Evolutionary conservation across 2,797 vertebrate species (phyloP).

Genomic region (Rhadinocentrus ornatus): DNA sequence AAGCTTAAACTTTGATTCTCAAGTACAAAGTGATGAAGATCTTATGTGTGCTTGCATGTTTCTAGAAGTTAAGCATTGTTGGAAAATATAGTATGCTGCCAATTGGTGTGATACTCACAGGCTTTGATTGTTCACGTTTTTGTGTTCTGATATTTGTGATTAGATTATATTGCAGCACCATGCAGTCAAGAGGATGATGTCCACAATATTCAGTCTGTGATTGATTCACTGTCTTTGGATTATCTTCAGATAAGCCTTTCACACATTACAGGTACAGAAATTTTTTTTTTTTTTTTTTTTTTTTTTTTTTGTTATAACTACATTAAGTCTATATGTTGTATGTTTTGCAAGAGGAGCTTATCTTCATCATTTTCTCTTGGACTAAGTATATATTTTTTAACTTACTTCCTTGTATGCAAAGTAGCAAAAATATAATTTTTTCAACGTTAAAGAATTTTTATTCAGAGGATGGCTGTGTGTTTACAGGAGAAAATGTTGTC

Average conservation of each 20-base stretch:
- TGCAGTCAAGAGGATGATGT: constrained; percentile 89
- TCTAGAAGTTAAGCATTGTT: not conserved
- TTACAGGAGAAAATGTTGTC: constrained; percentile 93
- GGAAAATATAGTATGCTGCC: not conserved
- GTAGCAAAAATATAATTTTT: not conserved
- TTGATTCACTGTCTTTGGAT: constrained; percentile 96
- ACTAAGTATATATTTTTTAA: not conserved
- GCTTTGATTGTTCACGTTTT: not conserved
- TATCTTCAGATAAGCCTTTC: constrained; percentile 98
- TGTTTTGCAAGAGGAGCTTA: no score
- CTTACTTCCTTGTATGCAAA: not conserved
- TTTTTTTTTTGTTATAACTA: not conserved
- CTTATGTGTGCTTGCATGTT: constrained; percentile 5
- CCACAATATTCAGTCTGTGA: constrained; percentile 94
- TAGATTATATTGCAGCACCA: constrained; percentile 88
- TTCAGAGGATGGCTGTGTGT: constrained; percentile 18
- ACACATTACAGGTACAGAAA: constrained; percentile 90
- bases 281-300: no score
- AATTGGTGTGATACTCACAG: not conserved
- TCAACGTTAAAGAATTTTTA: not conserved
- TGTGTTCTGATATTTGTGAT: constrained; percentile 24
- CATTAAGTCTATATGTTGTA: no score
- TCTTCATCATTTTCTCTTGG: no score
- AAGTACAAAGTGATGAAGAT: constrained; percentile 10
- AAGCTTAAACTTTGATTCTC: constrained; percentile 13